These are phyloP conservation scores for Zaprionus tsacasi DNA, from an alignment of 1,140 invertebrate genomes.

Conservation along the genomic window DNA sequence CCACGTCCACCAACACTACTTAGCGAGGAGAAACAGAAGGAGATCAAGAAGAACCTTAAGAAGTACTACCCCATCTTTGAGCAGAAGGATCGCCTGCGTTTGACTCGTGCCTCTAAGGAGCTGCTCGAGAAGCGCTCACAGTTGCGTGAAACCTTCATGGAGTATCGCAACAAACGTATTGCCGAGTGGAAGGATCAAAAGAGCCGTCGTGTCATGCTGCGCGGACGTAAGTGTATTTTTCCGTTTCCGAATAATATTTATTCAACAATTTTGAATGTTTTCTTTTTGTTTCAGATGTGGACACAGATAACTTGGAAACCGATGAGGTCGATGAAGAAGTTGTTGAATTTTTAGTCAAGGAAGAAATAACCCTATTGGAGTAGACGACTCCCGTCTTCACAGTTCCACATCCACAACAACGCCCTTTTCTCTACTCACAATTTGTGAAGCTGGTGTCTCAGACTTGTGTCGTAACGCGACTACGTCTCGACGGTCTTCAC, in stretches of 20 bases:
- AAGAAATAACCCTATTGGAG: conserved; percentile 92
- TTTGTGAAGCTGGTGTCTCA: conserved; percentile 56
- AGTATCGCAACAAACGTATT: conserved; percentile 90
- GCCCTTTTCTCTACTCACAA: conserved; percentile 14
- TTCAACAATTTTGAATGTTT: conserved; percentile 27
- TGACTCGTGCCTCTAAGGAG: conserved; percentile 98
- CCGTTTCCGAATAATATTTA: background rate
- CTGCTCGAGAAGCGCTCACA: conserved; percentile 96
- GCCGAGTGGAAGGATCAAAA: conserved; percentile 92
- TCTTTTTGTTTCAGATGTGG: conserved; percentile 89
- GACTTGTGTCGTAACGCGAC: conserved; percentile 43
- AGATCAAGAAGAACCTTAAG: conserved; percentile 99
- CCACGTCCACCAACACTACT: conserved; percentile 96
- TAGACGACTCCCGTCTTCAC: conserved; percentile 73
- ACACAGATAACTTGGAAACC: conserved; percentile 95
- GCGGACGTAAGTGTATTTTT: conserved; percentile 90
- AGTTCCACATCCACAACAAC: conserved; percentile 25
- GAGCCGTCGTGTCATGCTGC: conserved; percentile 91
- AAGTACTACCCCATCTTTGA: conserved; percentile 98
- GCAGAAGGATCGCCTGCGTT: conserved; percentile 96
- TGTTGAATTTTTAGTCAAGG: conserved; percentile 99
- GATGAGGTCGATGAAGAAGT: conserved; percentile 97
- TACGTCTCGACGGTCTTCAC: conserved; percentile 18
- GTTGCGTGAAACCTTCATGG: conserved; percentile 94
- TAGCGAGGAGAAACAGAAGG: conserved; percentile 92